A percentile compares a stretch with the other conserved stretches of the same genome.
These are phyloP conservation scores for Apotomis turbidana DNA, from an alignment of 2,888 invertebrate genomes.

Conservation along the genomic window DNA sequence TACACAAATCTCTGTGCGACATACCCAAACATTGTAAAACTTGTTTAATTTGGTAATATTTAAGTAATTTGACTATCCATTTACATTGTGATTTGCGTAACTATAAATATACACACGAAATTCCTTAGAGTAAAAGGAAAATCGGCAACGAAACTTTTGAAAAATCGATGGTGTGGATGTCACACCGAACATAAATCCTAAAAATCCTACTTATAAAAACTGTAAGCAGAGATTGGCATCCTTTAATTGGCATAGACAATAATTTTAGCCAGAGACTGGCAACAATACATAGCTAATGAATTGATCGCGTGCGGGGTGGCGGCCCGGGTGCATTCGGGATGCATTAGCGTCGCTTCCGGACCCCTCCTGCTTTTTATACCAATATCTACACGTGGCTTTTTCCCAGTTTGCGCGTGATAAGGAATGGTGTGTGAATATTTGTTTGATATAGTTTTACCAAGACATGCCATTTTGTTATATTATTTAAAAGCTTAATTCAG, in stretches of 20 bases:
- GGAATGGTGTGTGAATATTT: conserved; percentile 37
- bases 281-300: conserved; percentile 76
- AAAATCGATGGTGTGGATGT: too few relatives aligned
- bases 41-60: conserved; percentile 7
- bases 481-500: background rate
- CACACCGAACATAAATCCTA: too few relatives aligned
- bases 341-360: conserved; percentile 82
- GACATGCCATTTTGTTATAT: background rate
- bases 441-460: conserved; percentile 2
- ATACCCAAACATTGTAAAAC: conserved; percentile 24
- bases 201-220: background rate
- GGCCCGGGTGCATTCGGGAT: conserved; percentile 77
- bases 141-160: too few relatives aligned
- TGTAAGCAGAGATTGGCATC: conserved; percentile 30
- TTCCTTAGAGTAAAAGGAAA: too few relatives aligned
- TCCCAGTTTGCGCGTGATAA: conserved; percentile 37
- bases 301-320: conserved; percentile 73
- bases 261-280: conserved; percentile 45
- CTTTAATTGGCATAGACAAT: conserved; percentile 42
- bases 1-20: conserved; percentile 41
- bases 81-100: too few relatives aligned
- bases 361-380: conserved; percentile 46
- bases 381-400: conserved; percentile 34
- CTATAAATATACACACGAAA: too few relatives aligned
- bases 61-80: background rate